phyloP scores from a whole-genome alignment of 2,888 invertebrate species.

The Subacronicta megacephala region DNA sequence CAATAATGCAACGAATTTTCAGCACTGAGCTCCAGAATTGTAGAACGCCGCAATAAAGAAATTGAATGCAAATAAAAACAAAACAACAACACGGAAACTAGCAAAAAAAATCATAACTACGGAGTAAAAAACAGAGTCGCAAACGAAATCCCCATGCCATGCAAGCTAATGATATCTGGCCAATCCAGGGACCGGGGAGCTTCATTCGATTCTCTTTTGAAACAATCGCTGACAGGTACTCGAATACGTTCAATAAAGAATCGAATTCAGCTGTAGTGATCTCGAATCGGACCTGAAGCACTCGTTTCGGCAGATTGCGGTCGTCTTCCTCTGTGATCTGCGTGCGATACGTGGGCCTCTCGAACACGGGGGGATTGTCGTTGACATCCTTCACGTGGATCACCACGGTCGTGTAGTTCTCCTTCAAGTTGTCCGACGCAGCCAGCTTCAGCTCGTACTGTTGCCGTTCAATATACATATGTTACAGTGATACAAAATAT shows the following conservation, averaged over 20 bases:
- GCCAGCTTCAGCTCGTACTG: constrained; percentile 98
- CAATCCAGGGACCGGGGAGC: constrained; percentile 62
- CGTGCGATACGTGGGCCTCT: constrained; percentile 97
- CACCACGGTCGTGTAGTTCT: constrained; percentile 98
- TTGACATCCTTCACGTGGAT: constrained; percentile 99
- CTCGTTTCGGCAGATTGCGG: constrained; percentile 97
- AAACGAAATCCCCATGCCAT: constrained; percentile 84
- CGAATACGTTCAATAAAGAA: constrained; percentile 64
- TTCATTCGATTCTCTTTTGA: constrained; percentile 74
- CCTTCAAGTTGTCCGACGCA: constrained; percentile 98
- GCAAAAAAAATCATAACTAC: constrained; percentile 73
- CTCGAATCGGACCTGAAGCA: constrained; percentile 93
- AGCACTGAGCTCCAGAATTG: constrained; percentile 62
- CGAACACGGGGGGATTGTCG: constrained; percentile 99
- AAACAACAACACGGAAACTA: constrained; percentile 74
- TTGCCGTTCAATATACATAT: constrained; percentile 64
- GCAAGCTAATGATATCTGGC: constrained; percentile 72
- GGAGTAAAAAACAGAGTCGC: constrained; percentile 68
- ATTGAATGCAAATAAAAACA: constrained; percentile 71
- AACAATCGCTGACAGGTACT: constrained; percentile 37
- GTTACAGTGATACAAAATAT: constrained; percentile 8
- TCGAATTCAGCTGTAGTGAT: constrained; percentile 89
- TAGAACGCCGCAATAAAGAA: constrained; percentile 67
- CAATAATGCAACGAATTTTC: constrained; percentile 45
- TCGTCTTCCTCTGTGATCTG: constrained; percentile 99